phyloP scores from a whole-genome alignment of 2,888 invertebrate genomes.

The Ganaspis brasiliensis region DNA sequence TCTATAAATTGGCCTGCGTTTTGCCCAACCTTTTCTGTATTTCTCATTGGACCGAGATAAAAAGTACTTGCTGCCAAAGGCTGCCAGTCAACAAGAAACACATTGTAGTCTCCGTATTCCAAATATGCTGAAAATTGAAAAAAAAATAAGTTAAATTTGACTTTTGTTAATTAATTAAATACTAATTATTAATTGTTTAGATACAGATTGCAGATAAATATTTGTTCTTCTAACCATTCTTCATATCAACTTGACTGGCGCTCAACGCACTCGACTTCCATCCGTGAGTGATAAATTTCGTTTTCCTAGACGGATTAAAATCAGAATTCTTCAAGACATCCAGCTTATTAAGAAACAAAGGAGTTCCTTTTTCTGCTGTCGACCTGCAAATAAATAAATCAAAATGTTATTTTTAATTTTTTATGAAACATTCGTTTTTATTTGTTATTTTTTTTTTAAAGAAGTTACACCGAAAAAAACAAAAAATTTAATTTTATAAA shows the following conservation, averaged over 20 bases:
- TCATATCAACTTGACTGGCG: conserved; percentile 76
- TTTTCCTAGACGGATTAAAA: conserved; percentile 72
- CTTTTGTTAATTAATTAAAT: conserved; percentile 22
- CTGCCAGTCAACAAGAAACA: conserved; percentile 81
- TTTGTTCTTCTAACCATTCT: conserved; percentile 72
- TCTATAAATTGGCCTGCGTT: conserved; percentile 78
- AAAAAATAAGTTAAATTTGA: conserved; percentile 15
- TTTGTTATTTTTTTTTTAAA: too few species aligned
- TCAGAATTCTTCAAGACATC: conserved; percentile 65
- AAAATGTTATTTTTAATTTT: background rate
- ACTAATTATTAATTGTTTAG: conserved; percentile 38
- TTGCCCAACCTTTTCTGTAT: conserved; percentile 79
- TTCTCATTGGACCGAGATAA: conserved; percentile 78
- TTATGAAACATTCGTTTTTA: conserved; percentile 1
- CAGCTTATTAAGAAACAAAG: conserved; percentile 68
- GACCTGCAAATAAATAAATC: conserved; percentile 63
- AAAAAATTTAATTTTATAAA: too few species aligned
- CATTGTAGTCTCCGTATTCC: conserved; percentile 77
- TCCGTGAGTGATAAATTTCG: conserved; percentile 81
- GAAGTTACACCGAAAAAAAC: too few species aligned
- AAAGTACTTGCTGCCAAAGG: conserved; percentile 79
- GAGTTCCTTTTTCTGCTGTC: conserved; percentile 70
- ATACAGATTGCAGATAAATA: too few species aligned
- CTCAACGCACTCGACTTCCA: conserved; percentile 80
- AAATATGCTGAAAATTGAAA: conserved; percentile 69